Evolutionary conservation across 2,113 vertebrate species (phyloP).

Genomic region (Donacobius atricapilla): DNA sequence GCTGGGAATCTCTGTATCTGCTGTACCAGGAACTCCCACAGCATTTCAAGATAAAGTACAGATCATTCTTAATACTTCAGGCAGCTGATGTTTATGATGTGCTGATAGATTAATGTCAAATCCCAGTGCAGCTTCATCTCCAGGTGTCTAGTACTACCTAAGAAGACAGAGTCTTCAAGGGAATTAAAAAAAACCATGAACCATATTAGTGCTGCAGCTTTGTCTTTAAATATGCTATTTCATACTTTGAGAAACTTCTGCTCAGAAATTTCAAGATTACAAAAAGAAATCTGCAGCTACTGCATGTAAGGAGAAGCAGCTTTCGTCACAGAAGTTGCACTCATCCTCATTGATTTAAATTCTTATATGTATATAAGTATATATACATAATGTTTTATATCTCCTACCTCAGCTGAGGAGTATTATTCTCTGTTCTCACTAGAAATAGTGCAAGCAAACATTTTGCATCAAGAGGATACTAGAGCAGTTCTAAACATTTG

Average conservation of each 20-base stretch:
- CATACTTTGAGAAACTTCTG: constrained; percentile 8
- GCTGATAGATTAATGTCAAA: constrained; percentile 43
- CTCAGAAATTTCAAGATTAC: not conserved
- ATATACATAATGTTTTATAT: not conserved
- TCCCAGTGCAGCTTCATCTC: constrained; percentile 10
- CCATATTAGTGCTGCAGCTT: constrained; percentile 4
- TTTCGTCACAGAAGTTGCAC: not conserved
- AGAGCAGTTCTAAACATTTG: not conserved
- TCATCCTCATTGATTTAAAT: not conserved
- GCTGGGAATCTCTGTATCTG: not conserved
- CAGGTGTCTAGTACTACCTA: constrained; percentile 20
- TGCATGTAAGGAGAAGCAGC: not conserved
- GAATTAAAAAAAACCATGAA: not conserved
- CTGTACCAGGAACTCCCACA: not conserved
- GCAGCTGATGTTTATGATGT: not conserved
- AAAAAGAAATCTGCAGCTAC: not conserved
- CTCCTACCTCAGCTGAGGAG: not conserved
- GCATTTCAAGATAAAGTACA: constrained; percentile 26
- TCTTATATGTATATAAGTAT: not conserved
- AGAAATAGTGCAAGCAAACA: not conserved
- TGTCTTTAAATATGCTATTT: not conserved
- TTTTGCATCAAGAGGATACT: not conserved
- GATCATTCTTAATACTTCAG: constrained; percentile 9
- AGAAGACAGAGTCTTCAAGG: not conserved
- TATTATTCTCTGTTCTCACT: not conserved